Base-by-base conservation (phyloP, 1,140 invertebrate species). In the Aradophagus sp. region DNA sequence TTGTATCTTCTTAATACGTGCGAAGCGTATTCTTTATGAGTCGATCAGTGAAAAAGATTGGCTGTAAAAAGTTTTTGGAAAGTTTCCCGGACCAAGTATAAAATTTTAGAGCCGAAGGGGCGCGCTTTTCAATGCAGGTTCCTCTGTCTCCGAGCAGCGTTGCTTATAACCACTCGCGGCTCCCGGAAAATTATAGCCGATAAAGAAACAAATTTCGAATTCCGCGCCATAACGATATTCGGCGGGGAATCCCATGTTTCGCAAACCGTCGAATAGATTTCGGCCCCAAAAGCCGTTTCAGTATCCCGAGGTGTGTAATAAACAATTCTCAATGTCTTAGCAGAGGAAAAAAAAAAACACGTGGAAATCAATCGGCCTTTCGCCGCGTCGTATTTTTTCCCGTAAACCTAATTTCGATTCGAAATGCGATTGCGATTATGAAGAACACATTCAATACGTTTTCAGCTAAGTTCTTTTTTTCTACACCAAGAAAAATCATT, bases 141-240 rank as follows among this genome's bases (percentile, higher is more conserved):
- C 23, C 39, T 62, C 59, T 55, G 50, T 59, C 73, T 39, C 61
- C 59, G n/a, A n/a, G n/a, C n/a, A 16, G 62, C 72, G 29, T 38
- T 71, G 79, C 77, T 80, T 80, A 82, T 83, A 82, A 82, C 81
- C 76, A 74, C 76, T 80, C 74, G 77, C 80, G 76, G 81, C 81
- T 83, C 74, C 80, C 45, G 72, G 63, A 82, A 83, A 84, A 84
- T 84, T 84, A 84, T 84, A 76, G 80, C 77, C 82, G 82, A 84
- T 84, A 83, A 83, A 83, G 82, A 82, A 83, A 84, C 82, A 83
- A 84, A 84, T 84, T 84, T 77, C 73, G 61, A 81, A 83, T 83
- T 82, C 80, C 76, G 74, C 74, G 80, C 78, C 81, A 81, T 79
- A 80, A 79, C 77, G 79, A 79, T 84, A 81, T 83, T 82, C 80